A percentile compares a stretch with the other conserved stretches of the same genome.
phyloP scores from a whole-genome alignment of 2,797 vertebrate genomes.

The Odontamblyopus lacepedii region DNA sequence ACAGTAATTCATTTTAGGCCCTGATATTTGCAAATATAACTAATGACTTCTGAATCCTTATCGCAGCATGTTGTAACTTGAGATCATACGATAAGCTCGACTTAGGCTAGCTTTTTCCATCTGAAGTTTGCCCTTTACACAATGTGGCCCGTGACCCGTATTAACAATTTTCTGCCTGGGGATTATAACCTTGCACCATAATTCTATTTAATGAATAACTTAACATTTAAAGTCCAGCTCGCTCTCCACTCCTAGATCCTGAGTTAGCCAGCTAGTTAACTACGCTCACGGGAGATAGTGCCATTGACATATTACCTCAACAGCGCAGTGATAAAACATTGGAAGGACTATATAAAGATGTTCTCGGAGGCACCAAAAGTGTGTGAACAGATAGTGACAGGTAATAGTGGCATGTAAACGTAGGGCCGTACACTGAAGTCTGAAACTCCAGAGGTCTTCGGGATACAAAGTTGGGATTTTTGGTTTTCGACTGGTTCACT shows the following conservation, averaged over 20 bases:
- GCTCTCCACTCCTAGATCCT: constrained; percentile 42
- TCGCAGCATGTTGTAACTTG: constrained; percentile 15
- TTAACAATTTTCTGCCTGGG: constrained; percentile 55
- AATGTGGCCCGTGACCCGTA: constrained; percentile 65
- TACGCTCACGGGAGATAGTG: constrained; percentile 49
- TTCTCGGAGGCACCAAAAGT: constrained; percentile 22
- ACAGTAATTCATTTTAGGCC: background rate
- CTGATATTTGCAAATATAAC: background rate
- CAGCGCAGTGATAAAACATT: constrained; percentile 57
- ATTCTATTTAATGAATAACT: constrained; percentile 79
- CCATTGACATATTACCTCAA: constrained; percentile 48
- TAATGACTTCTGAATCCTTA: background rate
- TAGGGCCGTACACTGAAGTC: background rate
- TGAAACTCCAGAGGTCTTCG: background rate
- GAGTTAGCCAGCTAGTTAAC: constrained; percentile 53
- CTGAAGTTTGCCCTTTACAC: constrained; percentile 65
- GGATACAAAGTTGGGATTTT: background rate
- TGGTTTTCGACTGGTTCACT: too few relatives aligned
- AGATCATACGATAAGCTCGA: constrained; percentile 52
- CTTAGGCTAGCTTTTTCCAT: constrained; percentile 43
- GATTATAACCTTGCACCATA: constrained; percentile 64
- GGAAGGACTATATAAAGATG: constrained; percentile 34
- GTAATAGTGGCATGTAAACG: constrained; percentile 10
- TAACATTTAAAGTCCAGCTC: constrained; percentile 74
- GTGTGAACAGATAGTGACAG: constrained; percentile 29